Percentiles rank a stretch among this genome's conserved stretches.
Conservation (phyloP, 2,797 vertebrate genomes). For the Myotis daubentonii region DNA sequence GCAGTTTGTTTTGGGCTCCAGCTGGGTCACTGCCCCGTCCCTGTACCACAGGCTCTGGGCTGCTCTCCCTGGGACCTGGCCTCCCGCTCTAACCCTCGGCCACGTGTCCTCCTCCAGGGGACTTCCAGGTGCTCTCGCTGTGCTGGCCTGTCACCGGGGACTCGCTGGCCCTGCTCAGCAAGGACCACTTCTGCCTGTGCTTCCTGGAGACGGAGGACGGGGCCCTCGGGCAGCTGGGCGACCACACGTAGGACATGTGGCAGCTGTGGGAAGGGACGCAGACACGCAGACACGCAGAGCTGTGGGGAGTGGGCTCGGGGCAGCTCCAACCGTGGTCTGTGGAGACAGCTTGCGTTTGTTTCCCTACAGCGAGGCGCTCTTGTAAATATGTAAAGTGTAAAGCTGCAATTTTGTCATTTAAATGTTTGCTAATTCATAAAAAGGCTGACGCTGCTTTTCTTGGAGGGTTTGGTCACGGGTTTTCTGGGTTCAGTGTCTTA, state of each 20-base stretch:
- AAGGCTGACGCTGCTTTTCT: background rate
- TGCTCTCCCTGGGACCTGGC: background rate
- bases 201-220: conserved; percentile 89
- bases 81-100: background rate
- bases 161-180: conserved; percentile 90
- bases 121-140: conserved; percentile 91
- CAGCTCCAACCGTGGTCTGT: background rate
- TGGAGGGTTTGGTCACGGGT: background rate
- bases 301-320: background rate
- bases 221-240: background rate
- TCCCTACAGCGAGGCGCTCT: conserved; percentile 57
- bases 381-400: conserved; percentile 79
- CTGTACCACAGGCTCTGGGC: fast-evolving
- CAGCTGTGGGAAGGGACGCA: no score
- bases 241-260: background rate
- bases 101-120: conserved; percentile 83
- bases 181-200: conserved; percentile 95
- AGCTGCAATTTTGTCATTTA: conserved; percentile 73
- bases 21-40: background rate
- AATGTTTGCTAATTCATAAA: conserved; percentile 71
- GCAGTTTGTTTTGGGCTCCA: background rate
- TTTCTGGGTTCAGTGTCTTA: background rate
- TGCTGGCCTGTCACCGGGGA: conserved; percentile 92
- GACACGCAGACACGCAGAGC: no score
- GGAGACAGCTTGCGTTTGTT: background rate